These are phyloP conservation scores for Diachasma alloeum DNA, from an alignment of 1,140 invertebrate species.

Conservation along the genomic window DNA sequence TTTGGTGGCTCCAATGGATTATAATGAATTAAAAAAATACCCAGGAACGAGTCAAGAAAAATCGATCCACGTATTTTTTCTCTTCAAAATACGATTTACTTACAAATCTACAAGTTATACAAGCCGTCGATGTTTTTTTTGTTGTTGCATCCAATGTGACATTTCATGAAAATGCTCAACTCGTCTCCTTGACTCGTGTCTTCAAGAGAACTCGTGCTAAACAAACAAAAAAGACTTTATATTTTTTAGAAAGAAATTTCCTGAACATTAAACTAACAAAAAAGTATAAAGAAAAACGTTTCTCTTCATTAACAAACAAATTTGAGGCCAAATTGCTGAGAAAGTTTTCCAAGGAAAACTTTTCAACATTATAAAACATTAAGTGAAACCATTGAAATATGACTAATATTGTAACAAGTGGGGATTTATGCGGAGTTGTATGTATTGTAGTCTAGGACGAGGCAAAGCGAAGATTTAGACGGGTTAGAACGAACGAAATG, in stretches of 20 bases:
- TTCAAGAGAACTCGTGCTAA: not conserved
- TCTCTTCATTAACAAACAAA: constrained; percentile 14
- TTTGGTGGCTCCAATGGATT: not conserved
- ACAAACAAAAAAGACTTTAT: constrained; percentile 4
- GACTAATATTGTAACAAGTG: constrained; percentile 25
- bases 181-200: not conserved
- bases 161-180: not conserved
- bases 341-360: constrained; percentile 36
- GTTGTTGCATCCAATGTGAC: not conserved
- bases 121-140: not conserved
- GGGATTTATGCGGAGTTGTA: constrained; percentile 37
- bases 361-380: not conserved
- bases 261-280: not conserved
- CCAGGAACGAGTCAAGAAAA: not conserved
- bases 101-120: not conserved
- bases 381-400: not conserved
- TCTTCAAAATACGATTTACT: not conserved
- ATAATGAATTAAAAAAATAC: not conserved
- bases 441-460: constrained; percentile 49
- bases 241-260: constrained; percentile 1
- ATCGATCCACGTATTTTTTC: not conserved
- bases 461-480: constrained; percentile 26
- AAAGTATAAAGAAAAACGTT: not conserved
- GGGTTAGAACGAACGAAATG: constrained; percentile 22
- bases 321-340: constrained; percentile 48